These are phyloP conservation scores for Papilio glaucus DNA, from an alignment of 1,140 invertebrate genomes.

Conservation along the genomic window DNA sequence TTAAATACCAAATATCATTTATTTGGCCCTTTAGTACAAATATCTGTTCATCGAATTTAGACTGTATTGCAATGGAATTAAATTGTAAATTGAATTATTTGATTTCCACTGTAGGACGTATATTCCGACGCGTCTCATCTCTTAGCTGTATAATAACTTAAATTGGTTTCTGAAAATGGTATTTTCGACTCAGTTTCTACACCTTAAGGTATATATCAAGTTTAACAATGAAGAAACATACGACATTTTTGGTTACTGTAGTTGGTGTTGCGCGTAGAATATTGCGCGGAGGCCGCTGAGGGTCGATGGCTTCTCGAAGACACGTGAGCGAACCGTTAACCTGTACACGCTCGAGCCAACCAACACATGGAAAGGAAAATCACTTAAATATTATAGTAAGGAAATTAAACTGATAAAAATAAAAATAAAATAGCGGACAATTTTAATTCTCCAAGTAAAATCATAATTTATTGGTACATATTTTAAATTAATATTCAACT, in stretches of 20 bases:
- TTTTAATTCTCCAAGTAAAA: too few species aligned
- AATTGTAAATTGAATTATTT: constrained; percentile 5
- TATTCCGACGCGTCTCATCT: constrained; percentile 7
- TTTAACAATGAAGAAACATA: constrained; percentile 37
- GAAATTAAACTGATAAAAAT: constrained; percentile 46
- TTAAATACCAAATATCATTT: constrained; percentile 26
- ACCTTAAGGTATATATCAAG: constrained; percentile 12
- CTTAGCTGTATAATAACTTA: neutral
- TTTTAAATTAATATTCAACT: too few species aligned
- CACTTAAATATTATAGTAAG: constrained; percentile 63
- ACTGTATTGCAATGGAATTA: neutral
- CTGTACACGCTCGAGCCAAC: constrained; percentile 63
- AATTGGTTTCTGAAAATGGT: neutral
- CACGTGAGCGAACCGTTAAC: constrained; percentile 78
- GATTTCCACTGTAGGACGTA: constrained; percentile 7
- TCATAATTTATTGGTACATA: too few species aligned
- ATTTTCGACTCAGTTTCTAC: neutral
- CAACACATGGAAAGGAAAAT: constrained; percentile 77
- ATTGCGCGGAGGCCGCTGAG: constrained; percentile 77
- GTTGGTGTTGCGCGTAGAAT: constrained; percentile 72
- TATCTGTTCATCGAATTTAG: neutral
- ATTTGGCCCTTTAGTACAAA: constrained; percentile 11
- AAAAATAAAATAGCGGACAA: too few species aligned
- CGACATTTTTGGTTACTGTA: constrained; percentile 44
- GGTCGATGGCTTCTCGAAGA: constrained; percentile 78